Conservation (phyloP, 2,888 invertebrate genomes). For the Hirudinaria manillensis region DNA sequence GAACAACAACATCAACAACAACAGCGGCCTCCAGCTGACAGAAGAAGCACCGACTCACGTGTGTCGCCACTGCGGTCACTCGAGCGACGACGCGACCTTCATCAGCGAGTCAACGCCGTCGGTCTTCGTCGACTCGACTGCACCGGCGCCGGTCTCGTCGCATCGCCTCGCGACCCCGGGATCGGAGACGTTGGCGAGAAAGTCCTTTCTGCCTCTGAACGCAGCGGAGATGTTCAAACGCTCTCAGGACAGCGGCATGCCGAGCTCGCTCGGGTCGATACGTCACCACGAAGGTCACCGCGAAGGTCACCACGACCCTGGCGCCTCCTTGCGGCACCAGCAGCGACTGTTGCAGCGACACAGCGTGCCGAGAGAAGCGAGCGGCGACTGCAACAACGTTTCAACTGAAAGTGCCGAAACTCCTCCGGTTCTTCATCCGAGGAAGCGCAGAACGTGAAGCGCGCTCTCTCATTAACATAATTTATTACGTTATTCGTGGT, state of each 20-base stretch:
- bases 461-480: not conserved
- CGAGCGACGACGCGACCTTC: not conserved
- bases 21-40: not conserved
- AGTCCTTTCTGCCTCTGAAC: not conserved
- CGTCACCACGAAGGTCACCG: not conserved
- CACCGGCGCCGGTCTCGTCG: not conserved
- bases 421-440: slow-evolving; percentile 10
- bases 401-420: slow-evolving; percentile 4
- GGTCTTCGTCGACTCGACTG: slow-evolving; percentile 5
- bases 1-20: slow-evolving; percentile 17
- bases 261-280: not conserved
- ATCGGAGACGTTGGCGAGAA: slow-evolving; percentile 11
- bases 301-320: not conserved
- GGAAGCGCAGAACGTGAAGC: slow-evolving; percentile 14
- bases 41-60: not conserved
- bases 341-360: slow-evolving; percentile 6
- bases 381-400: not conserved
- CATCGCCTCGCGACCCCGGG: slow-evolving; percentile 1
- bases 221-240: slow-evolving; percentile 6
- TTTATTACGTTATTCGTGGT: too few species aligned
- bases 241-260: slow-evolving; percentile 11
- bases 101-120: slow-evolving; percentile 24
- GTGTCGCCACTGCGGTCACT: slow-evolving; percentile 15
- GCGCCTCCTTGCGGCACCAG: not conserved
- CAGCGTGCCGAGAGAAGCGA: not conserved